Evolutionary conservation across 2,113 vertebrate genomes (phyloP).

Genomic region (Notothenia coriiceps): DNA sequence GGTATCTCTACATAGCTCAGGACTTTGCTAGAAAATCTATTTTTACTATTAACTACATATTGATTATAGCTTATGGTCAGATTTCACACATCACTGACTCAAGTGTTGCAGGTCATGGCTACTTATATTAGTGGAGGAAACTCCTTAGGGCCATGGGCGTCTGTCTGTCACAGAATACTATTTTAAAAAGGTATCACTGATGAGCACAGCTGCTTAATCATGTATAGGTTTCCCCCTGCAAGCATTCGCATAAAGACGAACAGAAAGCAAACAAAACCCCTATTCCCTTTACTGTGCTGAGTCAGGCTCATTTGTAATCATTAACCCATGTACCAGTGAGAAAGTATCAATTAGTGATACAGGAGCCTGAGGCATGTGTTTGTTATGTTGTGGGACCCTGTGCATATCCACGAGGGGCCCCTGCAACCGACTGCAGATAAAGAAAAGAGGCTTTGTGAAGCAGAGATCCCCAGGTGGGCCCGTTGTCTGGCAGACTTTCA

Average conservation of each 20-base stretch:
- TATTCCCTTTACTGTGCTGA: background rate
- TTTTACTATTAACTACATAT: constrained; percentile 58
- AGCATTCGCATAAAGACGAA: constrained; percentile 11
- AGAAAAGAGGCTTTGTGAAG: constrained; percentile 39
- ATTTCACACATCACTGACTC: constrained; percentile 63
- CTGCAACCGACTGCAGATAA: constrained; percentile 9
- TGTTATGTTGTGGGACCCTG: background rate
- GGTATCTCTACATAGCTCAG: background rate
- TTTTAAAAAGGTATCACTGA: constrained; percentile 30
- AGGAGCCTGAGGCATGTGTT: constrained; percentile 10
- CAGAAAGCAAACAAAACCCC: background rate
- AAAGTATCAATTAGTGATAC: constrained; percentile 23
- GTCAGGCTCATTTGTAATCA: background rate
- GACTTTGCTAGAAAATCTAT: constrained; percentile 50
- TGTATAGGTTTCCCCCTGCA: background rate
- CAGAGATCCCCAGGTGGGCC: constrained; percentile 12
- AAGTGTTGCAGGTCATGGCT: constrained; percentile 26
- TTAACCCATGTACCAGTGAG: background rate
- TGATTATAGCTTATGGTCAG: constrained; percentile 71
- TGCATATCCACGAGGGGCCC: background rate
- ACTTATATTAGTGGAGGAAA: constrained; percentile 17
- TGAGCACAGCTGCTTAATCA: background rate
- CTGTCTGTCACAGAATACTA: constrained; percentile 15
- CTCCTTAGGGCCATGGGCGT: constrained; percentile 10
- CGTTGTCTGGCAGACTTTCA: constrained; percentile 30